Conservation (phyloP, 2,113 vertebrate genomes). For the Peucedramus taeniatus region DNA sequence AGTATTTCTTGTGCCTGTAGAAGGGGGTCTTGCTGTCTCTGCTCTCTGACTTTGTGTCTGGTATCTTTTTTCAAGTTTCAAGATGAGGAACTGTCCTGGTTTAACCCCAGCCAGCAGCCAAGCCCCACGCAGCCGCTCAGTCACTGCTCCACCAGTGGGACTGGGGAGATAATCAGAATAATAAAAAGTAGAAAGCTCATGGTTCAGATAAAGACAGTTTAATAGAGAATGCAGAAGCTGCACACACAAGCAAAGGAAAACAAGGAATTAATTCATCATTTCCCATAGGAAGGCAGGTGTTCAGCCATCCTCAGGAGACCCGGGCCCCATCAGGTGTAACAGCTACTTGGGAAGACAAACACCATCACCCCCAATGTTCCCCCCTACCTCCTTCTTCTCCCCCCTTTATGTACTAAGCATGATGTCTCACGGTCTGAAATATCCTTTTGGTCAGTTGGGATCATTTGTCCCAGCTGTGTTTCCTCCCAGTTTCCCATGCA, state of each 20-base stretch:
- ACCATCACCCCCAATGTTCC: background rate
- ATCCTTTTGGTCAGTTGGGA: background rate
- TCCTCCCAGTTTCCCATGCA: background rate
- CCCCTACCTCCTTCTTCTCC: background rate
- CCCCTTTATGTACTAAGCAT: background rate
- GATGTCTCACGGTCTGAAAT: background rate
- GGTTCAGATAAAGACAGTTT: background rate
- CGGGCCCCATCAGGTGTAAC: background rate
- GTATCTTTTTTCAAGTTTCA: background rate
- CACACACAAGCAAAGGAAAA: background rate
- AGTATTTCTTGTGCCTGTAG: background rate
- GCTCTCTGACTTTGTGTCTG: background rate
- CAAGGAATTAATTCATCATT: background rate
- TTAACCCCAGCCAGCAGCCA: background rate
- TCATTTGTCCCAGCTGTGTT: background rate
- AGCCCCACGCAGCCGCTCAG: accelerated
- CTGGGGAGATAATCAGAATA: background rate
- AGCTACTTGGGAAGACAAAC: background rate
- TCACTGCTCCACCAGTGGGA: background rate
- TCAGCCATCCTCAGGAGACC: background rate
- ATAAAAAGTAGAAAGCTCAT: background rate
- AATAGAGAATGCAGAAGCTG: background rate
- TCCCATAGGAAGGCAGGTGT: background rate
- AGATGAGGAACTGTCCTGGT: background rate
- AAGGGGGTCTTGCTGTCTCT: background rate